phyloP scores from a whole-genome alignment of 1,140 invertebrate species.

The Proctacanthus coquilletti region DNA sequence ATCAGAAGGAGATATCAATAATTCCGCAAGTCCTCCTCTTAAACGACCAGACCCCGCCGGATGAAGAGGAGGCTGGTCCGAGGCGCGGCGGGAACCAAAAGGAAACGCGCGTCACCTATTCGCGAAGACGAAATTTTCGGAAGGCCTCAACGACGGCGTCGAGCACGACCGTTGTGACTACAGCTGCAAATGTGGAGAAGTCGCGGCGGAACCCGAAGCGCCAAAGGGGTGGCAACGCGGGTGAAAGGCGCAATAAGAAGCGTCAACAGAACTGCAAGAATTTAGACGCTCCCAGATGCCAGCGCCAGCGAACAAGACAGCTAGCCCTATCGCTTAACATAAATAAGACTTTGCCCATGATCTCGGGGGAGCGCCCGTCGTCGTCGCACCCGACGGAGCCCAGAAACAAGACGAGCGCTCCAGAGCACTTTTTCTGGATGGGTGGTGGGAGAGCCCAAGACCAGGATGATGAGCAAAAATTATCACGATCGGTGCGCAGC shows the following conservation, averaged over 20 bases:
- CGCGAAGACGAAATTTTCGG: too few species aligned
- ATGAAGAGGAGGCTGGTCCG: conserved; percentile 6
- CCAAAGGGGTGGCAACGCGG: not conserved
- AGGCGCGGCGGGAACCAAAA: not conserved
- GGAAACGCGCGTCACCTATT: conserved; percentile 4
- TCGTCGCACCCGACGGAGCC: too few species aligned
- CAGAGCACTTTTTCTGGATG: too few species aligned
- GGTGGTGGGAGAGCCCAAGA: too few species aligned
- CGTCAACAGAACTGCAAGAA: conserved; percentile 9
- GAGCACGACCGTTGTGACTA: conserved; percentile 7
- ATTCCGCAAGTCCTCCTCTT: conserved; percentile 21
- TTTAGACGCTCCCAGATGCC: conserved; percentile 20
- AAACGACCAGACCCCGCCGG: conserved; percentile 13
- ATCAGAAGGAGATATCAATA: conserved; percentile 10
- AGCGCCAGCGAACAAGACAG: conserved; percentile 19
- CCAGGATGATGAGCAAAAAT: conserved; percentile 11
- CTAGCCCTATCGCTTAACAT: too few species aligned
- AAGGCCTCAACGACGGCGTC: conserved; percentile 7
- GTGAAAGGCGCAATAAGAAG: conserved; percentile 2
- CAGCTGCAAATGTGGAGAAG: conserved; percentile 9
- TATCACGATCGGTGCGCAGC: conserved; percentile 17
- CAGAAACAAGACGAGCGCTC: too few species aligned
- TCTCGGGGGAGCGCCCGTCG: too few species aligned
- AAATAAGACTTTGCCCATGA: too few species aligned
- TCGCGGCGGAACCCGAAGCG: conserved; percentile 3